These are phyloP conservation scores for Coecobrya sp. DNA, from an alignment of 2,888 invertebrate species.

Conservation along the genomic window DNA sequence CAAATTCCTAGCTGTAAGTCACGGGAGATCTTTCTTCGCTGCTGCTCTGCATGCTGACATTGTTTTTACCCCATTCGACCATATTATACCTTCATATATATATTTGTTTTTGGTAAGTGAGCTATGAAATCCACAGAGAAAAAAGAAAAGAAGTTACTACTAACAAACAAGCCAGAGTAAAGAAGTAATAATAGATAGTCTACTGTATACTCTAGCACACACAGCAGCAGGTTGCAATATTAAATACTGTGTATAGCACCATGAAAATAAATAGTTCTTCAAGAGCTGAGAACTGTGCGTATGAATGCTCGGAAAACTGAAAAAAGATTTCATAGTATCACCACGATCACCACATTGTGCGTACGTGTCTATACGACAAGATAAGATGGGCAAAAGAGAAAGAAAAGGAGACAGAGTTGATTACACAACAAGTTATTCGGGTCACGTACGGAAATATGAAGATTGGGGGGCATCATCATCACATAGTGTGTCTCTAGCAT, in stretches of 20 bases:
- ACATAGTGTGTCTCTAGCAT: constrained; percentile 74
- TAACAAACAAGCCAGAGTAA: not conserved
- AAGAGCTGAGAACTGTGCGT: not conserved
- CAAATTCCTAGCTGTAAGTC: constrained; percentile 64
- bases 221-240: constrained; percentile 70
- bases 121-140: not conserved
- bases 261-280: constrained; percentile 47
- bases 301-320: constrained; percentile 11
- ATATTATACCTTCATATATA: not conserved
- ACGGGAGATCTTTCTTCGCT: not conserved
- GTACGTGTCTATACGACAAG: constrained; percentile 67
- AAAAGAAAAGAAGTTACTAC: constrained; percentile 11
- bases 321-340: constrained; percentile 61
- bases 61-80: not conserved
- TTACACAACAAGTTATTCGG: constrained; percentile 81
- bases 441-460: constrained; percentile 85
- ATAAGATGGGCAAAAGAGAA: constrained; percentile 33
- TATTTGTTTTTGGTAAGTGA: not conserved
- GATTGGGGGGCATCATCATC: constrained; percentile 84
- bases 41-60: not conserved
- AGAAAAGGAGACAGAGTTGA: constrained; percentile 61
- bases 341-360: constrained; percentile 14
- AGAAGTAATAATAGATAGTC: not conserved
- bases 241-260: constrained; percentile 47
- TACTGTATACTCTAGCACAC: not conserved